phyloP scores from a whole-genome alignment of 2,797 vertebrate genomes.

The Syngnathus acus region DNA sequence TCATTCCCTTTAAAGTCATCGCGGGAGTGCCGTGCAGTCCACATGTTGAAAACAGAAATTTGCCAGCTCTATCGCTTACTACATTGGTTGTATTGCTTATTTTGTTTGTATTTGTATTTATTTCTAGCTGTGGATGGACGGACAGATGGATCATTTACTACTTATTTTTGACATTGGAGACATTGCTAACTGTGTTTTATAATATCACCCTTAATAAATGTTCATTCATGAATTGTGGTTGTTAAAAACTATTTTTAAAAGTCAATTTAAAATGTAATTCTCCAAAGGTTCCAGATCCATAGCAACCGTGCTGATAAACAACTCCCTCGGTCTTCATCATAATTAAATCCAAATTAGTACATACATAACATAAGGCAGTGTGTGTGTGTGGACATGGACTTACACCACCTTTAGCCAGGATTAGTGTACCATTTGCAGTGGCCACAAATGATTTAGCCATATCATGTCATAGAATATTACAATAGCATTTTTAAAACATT shows the following conservation, averaged over 20 bases:
- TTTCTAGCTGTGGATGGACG: neutral
- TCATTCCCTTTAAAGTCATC: neutral
- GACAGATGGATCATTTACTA: neutral
- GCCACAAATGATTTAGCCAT: neutral
- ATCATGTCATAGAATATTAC: neutral
- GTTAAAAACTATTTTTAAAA: no score
- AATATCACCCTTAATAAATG: no score
- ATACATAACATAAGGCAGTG: neutral
- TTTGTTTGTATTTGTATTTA: neutral
- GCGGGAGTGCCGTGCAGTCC: no score
- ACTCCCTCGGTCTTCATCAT: neutral
- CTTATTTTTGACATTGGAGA: neutral
- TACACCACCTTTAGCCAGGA: neutral
- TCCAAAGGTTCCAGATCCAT: neutral
- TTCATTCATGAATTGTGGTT: no score
- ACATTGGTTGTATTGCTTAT: neutral
- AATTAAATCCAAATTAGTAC: neutral
- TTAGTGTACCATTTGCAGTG: neutral
- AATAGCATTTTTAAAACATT: neutral
- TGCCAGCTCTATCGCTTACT: no score
- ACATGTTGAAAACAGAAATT: no score
- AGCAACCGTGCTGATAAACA: neutral
- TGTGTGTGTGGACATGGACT: neutral
- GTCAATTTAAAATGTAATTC: neutral
- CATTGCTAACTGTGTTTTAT: neutral